phyloP scores from a whole-genome alignment of 2,797 vertebrate genomes.

The Astyanax mexicanus region DNA sequence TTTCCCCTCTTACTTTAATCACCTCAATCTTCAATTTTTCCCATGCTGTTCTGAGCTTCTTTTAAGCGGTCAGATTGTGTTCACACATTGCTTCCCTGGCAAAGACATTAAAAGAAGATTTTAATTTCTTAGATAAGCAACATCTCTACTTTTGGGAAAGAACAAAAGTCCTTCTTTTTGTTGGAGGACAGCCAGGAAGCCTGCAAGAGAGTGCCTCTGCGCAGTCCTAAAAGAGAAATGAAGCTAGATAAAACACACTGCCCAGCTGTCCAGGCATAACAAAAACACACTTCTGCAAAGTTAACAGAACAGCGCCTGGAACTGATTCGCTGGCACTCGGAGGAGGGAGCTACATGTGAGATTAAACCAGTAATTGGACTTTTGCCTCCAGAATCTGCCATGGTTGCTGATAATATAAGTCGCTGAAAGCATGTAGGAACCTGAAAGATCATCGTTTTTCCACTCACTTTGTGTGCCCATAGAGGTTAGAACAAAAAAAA shows the following conservation, averaged over 20 bases:
- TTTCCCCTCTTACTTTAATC: neutral
- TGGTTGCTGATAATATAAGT: slow-evolving; percentile 4
- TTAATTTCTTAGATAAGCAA: slow-evolving; percentile 11
- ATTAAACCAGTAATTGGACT: slow-evolving; percentile 18
- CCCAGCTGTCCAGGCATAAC: slow-evolving; percentile 14
- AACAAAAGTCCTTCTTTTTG: slow-evolving; percentile 27
- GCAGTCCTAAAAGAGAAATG: slow-evolving; percentile 15
- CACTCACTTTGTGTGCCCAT: neutral
- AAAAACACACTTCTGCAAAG: slow-evolving; percentile 17
- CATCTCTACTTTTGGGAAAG: slow-evolving; percentile 10
- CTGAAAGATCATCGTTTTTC: slow-evolving; percentile 1
- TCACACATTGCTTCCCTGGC: neutral
- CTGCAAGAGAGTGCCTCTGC: neutral
- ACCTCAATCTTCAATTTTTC: slow-evolving; percentile 13
- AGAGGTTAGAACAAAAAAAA: neutral
- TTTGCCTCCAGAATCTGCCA: neutral
- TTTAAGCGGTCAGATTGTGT: slow-evolving; percentile 5
- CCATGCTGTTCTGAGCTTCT: slow-evolving; percentile 8
- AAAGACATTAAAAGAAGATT: slow-evolving; percentile 17
- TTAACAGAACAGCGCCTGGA: slow-evolving; percentile 8
- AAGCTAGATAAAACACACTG: slow-evolving; percentile 33
- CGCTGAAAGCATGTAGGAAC: neutral
- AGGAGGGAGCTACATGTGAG: slow-evolving; percentile 8
- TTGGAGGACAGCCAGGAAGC: slow-evolving; percentile 28
- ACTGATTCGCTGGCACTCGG: slow-evolving; percentile 1